Percentiles rank a stretch among this genome's conserved stretches.
phyloP scores from a whole-genome alignment of 2,797 vertebrate genomes.

The Sebastes glaucus region DNA sequence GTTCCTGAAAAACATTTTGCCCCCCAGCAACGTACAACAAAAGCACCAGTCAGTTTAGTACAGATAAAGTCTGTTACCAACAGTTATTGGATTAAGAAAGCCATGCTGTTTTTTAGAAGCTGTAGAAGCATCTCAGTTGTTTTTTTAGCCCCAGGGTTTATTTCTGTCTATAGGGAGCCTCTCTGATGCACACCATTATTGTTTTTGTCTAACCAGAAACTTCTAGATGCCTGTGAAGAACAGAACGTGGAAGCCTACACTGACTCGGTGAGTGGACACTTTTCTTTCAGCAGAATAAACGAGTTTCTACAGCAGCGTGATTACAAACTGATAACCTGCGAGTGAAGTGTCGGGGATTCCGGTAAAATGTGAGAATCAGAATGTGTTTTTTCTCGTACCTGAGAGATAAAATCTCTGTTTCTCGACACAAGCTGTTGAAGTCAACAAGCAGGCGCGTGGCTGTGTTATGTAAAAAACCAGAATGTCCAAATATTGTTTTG shows the following conservation, averaged over 20 bases:
- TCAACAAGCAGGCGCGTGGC: too few relatives aligned
- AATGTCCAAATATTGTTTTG: too few relatives aligned
- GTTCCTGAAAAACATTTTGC: not conserved
- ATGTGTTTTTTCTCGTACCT: too few relatives aligned
- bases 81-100: not conserved
- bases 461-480: too few relatives aligned
- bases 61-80: not conserved
- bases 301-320: not conserved
- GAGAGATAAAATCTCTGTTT: too few relatives aligned
- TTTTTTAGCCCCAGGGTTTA: not conserved
- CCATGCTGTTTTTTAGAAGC: not conserved
- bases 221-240: constrained; percentile 92
- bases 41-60: not conserved
- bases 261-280: constrained; percentile 84
- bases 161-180: not conserved
- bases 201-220: constrained; percentile 82
- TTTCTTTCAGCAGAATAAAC: not conserved
- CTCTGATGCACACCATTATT: not conserved
- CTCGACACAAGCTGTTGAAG: too few relatives aligned
- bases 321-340: too few relatives aligned
- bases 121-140: not conserved
- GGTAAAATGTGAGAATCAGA: too few relatives aligned
- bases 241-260: constrained; percentile 93
- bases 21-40: not conserved
- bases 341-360: too few relatives aligned